Percentiles rank a stretch among this genome's conserved stretches.
Evolutionary conservation across 2,113 vertebrate genomes (phyloP).

Genomic region (Sula dactylatra): DNA sequence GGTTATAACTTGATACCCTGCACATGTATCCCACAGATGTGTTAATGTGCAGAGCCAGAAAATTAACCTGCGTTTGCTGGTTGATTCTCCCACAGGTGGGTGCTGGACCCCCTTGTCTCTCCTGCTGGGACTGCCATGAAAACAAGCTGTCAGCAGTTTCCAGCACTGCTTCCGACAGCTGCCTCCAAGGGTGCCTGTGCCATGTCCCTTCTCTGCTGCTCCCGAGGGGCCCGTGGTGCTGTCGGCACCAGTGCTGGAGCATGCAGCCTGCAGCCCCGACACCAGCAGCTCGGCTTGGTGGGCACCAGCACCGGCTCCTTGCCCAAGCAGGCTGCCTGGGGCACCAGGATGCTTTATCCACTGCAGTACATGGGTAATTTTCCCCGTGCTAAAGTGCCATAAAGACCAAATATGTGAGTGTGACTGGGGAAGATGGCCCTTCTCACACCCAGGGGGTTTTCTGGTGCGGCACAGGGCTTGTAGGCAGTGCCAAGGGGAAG

Average conservation of each 20-base stretch:
- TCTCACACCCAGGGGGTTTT: fast-evolving
- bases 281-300: neutral
- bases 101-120: neutral
- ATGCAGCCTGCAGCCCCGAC: fast-evolving
- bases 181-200: neutral
- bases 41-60: neutral
- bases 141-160: neutral
- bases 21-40: fast-evolving
- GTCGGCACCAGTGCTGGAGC: neutral
- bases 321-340: neutral
- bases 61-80: neutral
- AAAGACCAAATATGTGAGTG: neutral
- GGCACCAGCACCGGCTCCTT: neutral
- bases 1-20: neutral
- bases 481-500: neutral
- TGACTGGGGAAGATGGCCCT: neutral
- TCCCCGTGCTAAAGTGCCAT: neutral
- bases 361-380: neutral
- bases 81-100: fast-evolving
- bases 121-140: neutral
- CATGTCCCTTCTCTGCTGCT: neutral
- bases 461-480: neutral
- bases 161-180: neutral
- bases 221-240: neutral
- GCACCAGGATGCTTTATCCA: neutral